Conservation (phyloP, 2,797 vertebrate genomes). For the Allobates femoralis region DNA sequence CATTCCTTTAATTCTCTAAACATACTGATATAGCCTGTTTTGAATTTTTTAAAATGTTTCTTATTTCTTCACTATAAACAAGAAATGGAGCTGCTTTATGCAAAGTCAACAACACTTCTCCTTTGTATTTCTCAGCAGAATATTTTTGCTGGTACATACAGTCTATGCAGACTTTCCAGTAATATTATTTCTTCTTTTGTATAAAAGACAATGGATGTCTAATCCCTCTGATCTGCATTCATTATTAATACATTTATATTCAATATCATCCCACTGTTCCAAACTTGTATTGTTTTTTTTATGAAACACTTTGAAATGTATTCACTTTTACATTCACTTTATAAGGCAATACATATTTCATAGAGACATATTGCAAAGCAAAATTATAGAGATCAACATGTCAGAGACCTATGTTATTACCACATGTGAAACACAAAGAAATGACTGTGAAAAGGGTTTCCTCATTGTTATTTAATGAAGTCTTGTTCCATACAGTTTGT, state of each 20-base stretch:
- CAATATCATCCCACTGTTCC: neutral
- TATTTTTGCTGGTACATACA: neutral
- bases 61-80: neutral
- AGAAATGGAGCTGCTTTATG: neutral
- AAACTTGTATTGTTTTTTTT: neutral
- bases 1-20: neutral
- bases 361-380: slow-evolving; percentile 7
- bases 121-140: neutral
- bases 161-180: neutral
- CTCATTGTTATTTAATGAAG: neutral
- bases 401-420: neutral
- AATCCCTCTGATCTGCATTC: slow-evolving; percentile 4
- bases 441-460: neutral
- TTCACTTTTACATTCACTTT: neutral
- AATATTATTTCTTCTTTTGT: neutral
- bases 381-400: neutral
- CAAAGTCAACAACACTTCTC: neutral
- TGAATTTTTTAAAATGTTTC: neutral
- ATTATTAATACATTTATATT: slow-evolving; percentile 1
- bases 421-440: neutral
- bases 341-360: slow-evolving; percentile 5
- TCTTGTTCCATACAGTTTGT: neutral
- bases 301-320: neutral
- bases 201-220: neutral
- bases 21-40: neutral